Base-by-base conservation (phyloP, 2,888 invertebrate species). In the Lasioglossum morio region DNA sequence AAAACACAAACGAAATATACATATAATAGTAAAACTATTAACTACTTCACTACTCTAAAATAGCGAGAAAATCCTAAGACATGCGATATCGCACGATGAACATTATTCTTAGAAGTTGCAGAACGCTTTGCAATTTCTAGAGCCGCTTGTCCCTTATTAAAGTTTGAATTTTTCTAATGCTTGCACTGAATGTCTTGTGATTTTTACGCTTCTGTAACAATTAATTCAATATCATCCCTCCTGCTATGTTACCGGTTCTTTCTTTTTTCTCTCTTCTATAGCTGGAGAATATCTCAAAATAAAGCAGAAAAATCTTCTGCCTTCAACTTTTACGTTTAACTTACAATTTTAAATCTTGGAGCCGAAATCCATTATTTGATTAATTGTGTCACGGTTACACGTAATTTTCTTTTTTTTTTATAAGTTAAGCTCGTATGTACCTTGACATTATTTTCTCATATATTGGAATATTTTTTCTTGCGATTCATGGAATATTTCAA, bases 11-110 rank as follows among this genome's bases (percentile, higher is more conserved):
- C 94, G 89, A 94, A 95, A 95, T 91, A 93, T 95, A 94, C 94
- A 93, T 93, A 92, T 94, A 94, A 94, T 94, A 92, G 93, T 94
- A 93, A 94, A 94, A 93, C 94, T 94, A 94, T 92, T 92, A 94
- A 91, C 94, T 94, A 95, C 93, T 91, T 92, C 91, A 92, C 93
- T 94, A 93, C 91, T 91, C 93, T 94, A 94, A 92, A 92, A 94
- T 91, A 94, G 94, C 94, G 94, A 94, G 93, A 94, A 94, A 95
- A 95, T 94, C 95, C 94, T 94, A 94, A 94, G 94, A 95, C 95
- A 94, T 93, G 89, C 86, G 88, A 90, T 86, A 89, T 90, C 90
- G 84, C 82, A 85, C 87, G 80, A 91, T 84, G 83, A 89, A 84
- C 86, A 80, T 88, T 84, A 81, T 87, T 87, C 87, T 88, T 90